Evolutionary conservation across 37 sponge, comb jelly and placozoan species (phyloP).

Genomic region (Cladorhizidae sp.): DNA sequence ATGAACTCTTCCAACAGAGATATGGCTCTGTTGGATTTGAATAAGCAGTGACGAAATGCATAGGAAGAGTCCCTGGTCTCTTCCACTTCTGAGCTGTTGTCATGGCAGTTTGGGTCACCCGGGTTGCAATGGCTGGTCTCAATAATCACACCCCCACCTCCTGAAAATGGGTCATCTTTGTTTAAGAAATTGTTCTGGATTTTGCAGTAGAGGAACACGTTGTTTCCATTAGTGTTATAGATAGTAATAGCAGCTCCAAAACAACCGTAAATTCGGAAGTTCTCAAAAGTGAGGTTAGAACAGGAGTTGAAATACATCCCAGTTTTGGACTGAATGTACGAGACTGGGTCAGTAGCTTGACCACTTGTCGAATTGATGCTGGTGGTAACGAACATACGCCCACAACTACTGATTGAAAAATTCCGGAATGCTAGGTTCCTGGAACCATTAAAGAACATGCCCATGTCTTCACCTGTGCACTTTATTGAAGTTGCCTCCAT

Average conservation of each 20-base stretch:
- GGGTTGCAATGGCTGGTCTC: conserved; percentile 65
- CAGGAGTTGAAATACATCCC: conserved; percentile 44
- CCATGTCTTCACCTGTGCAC: background rate
- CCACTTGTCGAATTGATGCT: conserved; percentile 4
- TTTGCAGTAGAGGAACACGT: background rate
- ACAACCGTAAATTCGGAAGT: conserved; percentile 12
- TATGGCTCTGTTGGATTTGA: conserved; percentile 25
- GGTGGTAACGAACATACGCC: conserved; percentile 36
- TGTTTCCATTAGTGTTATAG: conserved; percentile 40
- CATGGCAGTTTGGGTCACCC: conserved; percentile 37
- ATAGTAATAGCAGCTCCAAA: conserved; percentile 27
- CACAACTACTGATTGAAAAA: conserved; percentile 21
- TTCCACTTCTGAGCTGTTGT: background rate
- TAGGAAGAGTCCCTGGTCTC: conserved; percentile 2
- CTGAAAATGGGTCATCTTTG: background rate
- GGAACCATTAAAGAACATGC: conserved; percentile 15
- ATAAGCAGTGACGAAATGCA: conserved; percentile 32
- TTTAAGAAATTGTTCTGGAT: background rate
- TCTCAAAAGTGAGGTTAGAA: conserved; percentile 11
- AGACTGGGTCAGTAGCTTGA: background rate
- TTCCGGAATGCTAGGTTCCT: conserved; percentile 2
- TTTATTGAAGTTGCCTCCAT: background rate
- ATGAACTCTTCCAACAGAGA: background rate
- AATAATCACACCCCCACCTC: conserved; percentile 56
- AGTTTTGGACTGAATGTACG: background rate